Evolutionary conservation across 2,113 vertebrate species (phyloP), one percentile per base, ranked within the genome.

Genomic region (Thomomys bottae): DNA sequence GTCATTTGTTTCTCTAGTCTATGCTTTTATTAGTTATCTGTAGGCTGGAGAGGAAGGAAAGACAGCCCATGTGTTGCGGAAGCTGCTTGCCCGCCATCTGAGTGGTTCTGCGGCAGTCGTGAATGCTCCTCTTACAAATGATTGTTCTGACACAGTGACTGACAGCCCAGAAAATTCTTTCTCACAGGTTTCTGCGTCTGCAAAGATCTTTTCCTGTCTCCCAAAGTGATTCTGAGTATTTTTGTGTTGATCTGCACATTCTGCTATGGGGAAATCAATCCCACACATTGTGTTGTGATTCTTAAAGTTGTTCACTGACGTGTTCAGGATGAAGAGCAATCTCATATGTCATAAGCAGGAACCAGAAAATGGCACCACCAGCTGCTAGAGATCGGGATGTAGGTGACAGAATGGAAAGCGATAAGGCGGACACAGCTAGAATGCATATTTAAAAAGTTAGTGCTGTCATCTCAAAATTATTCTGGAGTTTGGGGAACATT

Each of bases 61-160:
- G 72, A 75, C 1, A 30, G 64, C 54, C 68, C 67, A 2, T 30
- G 30, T 38, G 38, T 42, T 59, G 30, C 54, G 78, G 6, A n/a
- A 49, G 21, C 54, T 93, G 91, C 92, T 70, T 93, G n/a, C 92
- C 6, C 0, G 67, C 70, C 82, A 87, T 90, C 84, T 89, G 30
- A 64, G 36, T 85, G 77, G 63, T 92, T 91, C 89, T 79, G 36
- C 79, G 54, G 24, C 83, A 84, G 93, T 92, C 91, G 75, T 49
- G 81, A 95, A 88, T 88, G 63, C 78, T 89, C 66, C 66, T 57
- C 90, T 77, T 26, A 24, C 49, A 87, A 28, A 71, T 71, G 14
- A 75, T 87, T 91, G 12, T 81, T 91, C 82, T 91, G 83, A 93
- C 75, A 93, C 64, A 72, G 87, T 91, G 81, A 87, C 38, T 94